These are phyloP conservation scores for Probaryconus sp. DNA, from an alignment of 1,140 invertebrate genomes.

Conservation along the genomic window DNA sequence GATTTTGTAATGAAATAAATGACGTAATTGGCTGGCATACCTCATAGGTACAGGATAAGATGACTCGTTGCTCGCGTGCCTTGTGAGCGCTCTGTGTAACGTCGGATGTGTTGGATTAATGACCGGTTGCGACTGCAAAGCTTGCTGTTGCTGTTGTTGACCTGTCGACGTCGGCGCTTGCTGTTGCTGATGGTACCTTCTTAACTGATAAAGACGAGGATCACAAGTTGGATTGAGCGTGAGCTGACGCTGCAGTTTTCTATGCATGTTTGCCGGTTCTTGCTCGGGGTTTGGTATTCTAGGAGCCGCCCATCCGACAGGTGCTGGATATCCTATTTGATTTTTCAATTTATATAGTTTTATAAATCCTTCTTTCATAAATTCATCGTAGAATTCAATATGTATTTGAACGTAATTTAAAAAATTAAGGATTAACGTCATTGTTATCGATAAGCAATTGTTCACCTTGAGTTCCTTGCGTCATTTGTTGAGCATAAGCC, in stretches of 20 bases:
- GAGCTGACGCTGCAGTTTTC: conserved; percentile 88
- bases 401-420: neutral
- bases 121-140: conserved; percentile 55
- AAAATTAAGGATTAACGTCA: conserved; percentile 28
- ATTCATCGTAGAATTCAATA: conserved; percentile 9
- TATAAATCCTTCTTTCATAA: neutral
- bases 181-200: conserved; percentile 70
- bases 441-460: conserved; percentile 25
- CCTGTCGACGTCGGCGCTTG: conserved; percentile 49
- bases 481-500: conserved; percentile 65
- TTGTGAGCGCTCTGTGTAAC: conserved; percentile 67
- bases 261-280: conserved; percentile 83
- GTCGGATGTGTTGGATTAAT: conserved; percentile 64
- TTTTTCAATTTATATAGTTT: conserved; percentile 7
- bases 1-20: conserved; percentile 49
- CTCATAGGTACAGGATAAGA: conserved; percentile 69
- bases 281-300: conserved; percentile 67
- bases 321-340: conserved; percentile 60
- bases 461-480: conserved; percentile 69
- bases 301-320: conserved; percentile 66
- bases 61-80: conserved; percentile 71
- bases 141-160: conserved; percentile 61
- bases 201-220: conserved; percentile 81
- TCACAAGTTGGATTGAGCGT: conserved; percentile 89
- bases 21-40: conserved; percentile 56